Conservation (phyloP, 1,140 invertebrate genomes). For the Drosophila repletoides region DNA sequence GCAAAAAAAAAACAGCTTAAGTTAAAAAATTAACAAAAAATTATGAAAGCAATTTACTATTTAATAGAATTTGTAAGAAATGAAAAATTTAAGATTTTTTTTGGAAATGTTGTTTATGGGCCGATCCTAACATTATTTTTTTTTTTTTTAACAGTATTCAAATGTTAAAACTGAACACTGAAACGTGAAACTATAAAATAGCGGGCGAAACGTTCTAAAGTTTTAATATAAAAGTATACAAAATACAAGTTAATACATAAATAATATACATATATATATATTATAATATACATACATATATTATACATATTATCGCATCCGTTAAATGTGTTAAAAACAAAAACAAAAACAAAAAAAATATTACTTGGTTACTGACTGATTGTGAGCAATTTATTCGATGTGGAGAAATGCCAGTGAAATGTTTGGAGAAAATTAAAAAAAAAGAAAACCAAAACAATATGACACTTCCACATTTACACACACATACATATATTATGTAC, state of each 20-base stretch:
- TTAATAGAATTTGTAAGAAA: constrained; percentile 61
- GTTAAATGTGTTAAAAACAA: constrained; percentile 36
- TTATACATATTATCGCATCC: constrained; percentile 21
- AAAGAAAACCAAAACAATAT: constrained; percentile 23
- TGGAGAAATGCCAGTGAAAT: constrained; percentile 17
- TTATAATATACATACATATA: constrained; percentile 6
- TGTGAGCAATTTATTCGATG: constrained; percentile 51
- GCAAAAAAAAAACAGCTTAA: constrained; percentile 22
- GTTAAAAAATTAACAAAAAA: constrained; percentile 29
- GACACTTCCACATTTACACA: too few species aligned
- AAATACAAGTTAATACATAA: constrained; percentile 3
- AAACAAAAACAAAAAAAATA: too few species aligned
- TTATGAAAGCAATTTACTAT: constrained; percentile 74
- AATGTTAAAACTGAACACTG: constrained; percentile 20
- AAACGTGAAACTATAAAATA: constrained; percentile 27
- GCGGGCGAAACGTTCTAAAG: constrained; percentile 23
- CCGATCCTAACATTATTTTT: constrained; percentile 21
- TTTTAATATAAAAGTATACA: constrained; percentile 33
- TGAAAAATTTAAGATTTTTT: constrained; percentile 17
- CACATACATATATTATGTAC: constrained; percentile 21
- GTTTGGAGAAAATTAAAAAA: too few species aligned
- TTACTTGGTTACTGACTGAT: constrained; percentile 50
- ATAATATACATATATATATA: neutral
- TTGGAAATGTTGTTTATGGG: constrained; percentile 33
- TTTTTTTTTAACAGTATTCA: constrained; percentile 7